These are phyloP conservation scores for Erythrolamprus reginae DNA, from an alignment of 2,113 vertebrate species.

Conservation along the genomic window DNA sequence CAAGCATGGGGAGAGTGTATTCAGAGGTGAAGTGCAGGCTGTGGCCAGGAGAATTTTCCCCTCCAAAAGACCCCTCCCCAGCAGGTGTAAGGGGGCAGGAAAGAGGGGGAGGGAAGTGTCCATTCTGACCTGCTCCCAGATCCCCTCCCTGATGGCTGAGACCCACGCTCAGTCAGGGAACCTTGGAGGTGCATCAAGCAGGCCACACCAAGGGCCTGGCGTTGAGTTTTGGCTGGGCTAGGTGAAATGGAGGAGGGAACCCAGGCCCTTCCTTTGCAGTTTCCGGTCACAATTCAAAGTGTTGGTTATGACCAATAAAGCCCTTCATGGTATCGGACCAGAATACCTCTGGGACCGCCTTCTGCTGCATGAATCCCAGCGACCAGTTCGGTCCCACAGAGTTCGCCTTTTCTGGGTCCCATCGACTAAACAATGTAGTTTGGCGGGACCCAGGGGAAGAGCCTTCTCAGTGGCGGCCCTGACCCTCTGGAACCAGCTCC, in stretches of 20 bases:
- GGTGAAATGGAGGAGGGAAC: background rate
- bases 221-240: background rate
- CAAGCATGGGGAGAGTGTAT: background rate
- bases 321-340: too few species aligned
- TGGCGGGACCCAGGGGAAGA: too few species aligned
- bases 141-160: background rate
- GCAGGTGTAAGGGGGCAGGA: background rate
- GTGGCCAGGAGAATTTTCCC: background rate
- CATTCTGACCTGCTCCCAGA: background rate
- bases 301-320: too few species aligned
- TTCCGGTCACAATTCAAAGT: too few species aligned
- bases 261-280: background rate
- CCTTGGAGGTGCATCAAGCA: background rate
- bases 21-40: background rate
- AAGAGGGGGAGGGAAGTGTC: background rate
- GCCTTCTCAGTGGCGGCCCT: too few species aligned
- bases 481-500: too few species aligned
- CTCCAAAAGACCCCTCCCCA: background rate
- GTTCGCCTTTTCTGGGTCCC: too few species aligned
- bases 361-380: too few species aligned
- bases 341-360: too few species aligned
- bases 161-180: background rate
- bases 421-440: too few species aligned
- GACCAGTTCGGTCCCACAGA: too few species aligned
- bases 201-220: background rate